These are phyloP conservation scores for Lathronympha strigana DNA, from an alignment of 2,888 invertebrate species.

Conservation along the genomic window DNA sequence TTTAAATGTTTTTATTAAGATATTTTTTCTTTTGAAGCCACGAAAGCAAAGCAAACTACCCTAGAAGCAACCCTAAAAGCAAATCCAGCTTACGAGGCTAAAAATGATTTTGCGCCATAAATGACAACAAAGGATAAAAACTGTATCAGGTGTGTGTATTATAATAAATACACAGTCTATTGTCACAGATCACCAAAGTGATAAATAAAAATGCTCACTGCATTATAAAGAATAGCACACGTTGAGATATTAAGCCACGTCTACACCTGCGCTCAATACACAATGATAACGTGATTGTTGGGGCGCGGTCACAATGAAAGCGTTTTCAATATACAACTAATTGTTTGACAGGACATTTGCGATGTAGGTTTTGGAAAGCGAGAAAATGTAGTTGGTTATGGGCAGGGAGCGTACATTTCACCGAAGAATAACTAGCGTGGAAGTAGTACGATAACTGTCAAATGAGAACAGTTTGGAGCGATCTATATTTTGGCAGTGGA, in stretches of 20 bases:
- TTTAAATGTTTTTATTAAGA: too few species aligned
- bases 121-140: slow-evolving; percentile 1
- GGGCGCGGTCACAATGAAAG: background rate
- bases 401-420: too few species aligned
- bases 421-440: too few species aligned
- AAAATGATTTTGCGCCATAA: background rate
- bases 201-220: background rate
- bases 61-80: background rate
- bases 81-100: background rate
- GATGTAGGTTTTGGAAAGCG: too few species aligned
- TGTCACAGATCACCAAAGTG: slow-evolving; percentile 19
- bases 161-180: slow-evolving; percentile 10
- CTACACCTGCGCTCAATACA: slow-evolving; percentile 22
- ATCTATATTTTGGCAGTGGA: too few species aligned
- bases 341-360: too few species aligned
- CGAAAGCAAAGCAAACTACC: background rate
- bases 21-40: too few species aligned
- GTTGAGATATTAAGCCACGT: slow-evolving; percentile 26
- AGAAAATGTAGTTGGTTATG: too few species aligned
- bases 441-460: too few species aligned
- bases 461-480: too few species aligned
- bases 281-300: slow-evolving; percentile 19
- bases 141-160: slow-evolving; percentile 9
- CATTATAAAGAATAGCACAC: slow-evolving; percentile 13
- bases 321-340: slow-evolving; percentile 4